Conservation (phyloP, 1,140 invertebrate species). For the Drosophila prosaltans region DNA sequence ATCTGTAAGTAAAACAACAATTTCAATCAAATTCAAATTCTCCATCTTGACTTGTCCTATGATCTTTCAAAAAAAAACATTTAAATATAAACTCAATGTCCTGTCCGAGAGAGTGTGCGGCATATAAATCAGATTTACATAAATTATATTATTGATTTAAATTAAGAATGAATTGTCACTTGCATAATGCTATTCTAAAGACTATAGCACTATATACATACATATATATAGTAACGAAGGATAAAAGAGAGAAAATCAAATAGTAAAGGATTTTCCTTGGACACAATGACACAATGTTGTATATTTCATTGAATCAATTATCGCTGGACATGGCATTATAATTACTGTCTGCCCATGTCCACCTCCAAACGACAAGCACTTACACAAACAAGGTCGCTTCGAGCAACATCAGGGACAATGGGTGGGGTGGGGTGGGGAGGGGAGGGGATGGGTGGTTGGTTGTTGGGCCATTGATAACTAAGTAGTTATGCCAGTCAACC, state of each 20-base stretch:
- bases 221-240: slow-evolving; percentile 1
- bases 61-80: not conserved
- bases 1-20: too few species aligned
- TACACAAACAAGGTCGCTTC: slow-evolving; percentile 64
- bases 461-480: slow-evolving; percentile 38
- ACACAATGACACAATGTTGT: slow-evolving; percentile 39
- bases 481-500: slow-evolving; percentile 27
- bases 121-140: slow-evolving; percentile 1
- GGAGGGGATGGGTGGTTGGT: not conserved
- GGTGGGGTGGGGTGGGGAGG: slow-evolving; percentile 2
- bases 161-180: slow-evolving; percentile 7
- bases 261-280: slow-evolving; percentile 10
- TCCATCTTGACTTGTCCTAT: too few species aligned
- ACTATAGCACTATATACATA: too few species aligned
- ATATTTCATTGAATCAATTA: slow-evolving; percentile 82
- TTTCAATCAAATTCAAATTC: too few species aligned
- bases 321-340: slow-evolving; percentile 80
- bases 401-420: slow-evolving; percentile 63
- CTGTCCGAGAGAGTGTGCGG: not conserved
- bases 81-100: not conserved
- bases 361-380: slow-evolving; percentile 22
- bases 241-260: not conserved
- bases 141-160: slow-evolving; percentile 9
- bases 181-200: not conserved
- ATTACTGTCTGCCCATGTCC: slow-evolving; percentile 71